Base-by-base conservation (phyloP, 2,888 invertebrate genomes). In the Aspidapion aeneum region DNA sequence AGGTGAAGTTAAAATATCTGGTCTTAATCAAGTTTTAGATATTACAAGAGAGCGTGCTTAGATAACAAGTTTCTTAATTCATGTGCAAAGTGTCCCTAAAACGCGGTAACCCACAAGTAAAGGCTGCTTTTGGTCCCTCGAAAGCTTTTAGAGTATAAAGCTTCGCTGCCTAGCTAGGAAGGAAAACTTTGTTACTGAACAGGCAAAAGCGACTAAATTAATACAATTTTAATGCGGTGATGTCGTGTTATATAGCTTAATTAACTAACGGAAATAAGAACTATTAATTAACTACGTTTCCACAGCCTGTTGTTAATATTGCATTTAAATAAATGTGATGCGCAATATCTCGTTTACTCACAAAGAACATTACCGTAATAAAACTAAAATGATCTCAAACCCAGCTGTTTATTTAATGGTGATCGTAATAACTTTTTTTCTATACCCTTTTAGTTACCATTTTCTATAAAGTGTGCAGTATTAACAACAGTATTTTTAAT, bases 21-120 rank as follows among this genome's bases (percentile, higher is more conserved):
- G 35, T 35, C 35, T 35, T 35, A 35, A 35, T 35, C 35, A 35
- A 35, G 35, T 35, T 35, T 35, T 12, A 3, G 35, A 35, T 35
- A 35, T 35, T 35, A 7, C 35, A 35, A 35, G 35, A n/a, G n/a
- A 35, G 35, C 35, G 35, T 35, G 35, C 35, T 35, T 35, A 35
- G 35, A 35, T 35, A 35, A 35, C 35, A 52, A 52, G 52, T 52
- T 17, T 19, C 19, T 19, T 52, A 52, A 52, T 52, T 52, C 52
- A 52, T 19, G 19, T 52, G 52, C 18, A 62, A 60, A 58, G 62
- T 64, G 57, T 60, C 55, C n/a, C 58, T 64, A 57, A 64, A 61
- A 66, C 59, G 64, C 61, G 66, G 64, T 22, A 61, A 64, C 56
- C 64, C 66, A 56, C 63, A 21, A 58, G 63, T 63, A 52, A 64